These are phyloP conservation scores for Osmerus eperlanus DNA, from an alignment of 2,113 vertebrate genomes.

Conservation along the genomic window DNA sequence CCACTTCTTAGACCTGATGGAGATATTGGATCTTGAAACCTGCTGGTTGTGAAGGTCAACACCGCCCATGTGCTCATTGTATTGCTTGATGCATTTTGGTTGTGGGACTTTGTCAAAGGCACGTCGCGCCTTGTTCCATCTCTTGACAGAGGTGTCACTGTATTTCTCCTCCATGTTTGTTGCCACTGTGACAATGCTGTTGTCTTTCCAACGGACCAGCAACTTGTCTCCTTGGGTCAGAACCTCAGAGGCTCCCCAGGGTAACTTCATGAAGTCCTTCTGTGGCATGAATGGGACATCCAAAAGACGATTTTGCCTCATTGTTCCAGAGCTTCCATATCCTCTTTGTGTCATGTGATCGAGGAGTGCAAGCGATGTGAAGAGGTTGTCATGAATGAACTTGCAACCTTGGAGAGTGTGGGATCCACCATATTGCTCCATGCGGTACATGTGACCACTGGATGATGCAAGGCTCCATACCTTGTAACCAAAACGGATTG, in stretches of 20 bases:
- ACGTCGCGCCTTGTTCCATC: not conserved
- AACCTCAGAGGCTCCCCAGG: not conserved
- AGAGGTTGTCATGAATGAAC: constrained; percentile 17
- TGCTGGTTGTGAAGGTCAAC: not conserved
- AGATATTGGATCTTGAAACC: constrained; percentile 11
- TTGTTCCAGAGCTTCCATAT: constrained; percentile 16
- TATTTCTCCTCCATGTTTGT: not conserved
- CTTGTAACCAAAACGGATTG: constrained; percentile 37
- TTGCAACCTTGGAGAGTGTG: constrained; percentile 21
- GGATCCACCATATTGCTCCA: constrained; percentile 29
- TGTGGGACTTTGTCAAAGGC: not conserved
- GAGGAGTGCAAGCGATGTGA: constrained; percentile 5
- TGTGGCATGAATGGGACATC: constrained; percentile 20
- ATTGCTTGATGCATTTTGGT: not conserved
- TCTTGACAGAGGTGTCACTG: not conserved
- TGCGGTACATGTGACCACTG: constrained; percentile 23
- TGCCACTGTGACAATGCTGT: not conserved
- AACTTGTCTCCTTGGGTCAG: constrained; percentile 7
- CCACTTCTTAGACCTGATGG: constrained; percentile 21
- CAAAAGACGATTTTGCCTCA: constrained; percentile 12
- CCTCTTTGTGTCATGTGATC: constrained; percentile 10
- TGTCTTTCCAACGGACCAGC: constrained; percentile 16
- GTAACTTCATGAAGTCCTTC: constrained; percentile 10
- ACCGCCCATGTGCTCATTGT: not conserved
- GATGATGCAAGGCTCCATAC: constrained; percentile 34